phyloP scores from a whole-genome alignment of 2,113 vertebrate species.

The Mus pahari region DNA sequence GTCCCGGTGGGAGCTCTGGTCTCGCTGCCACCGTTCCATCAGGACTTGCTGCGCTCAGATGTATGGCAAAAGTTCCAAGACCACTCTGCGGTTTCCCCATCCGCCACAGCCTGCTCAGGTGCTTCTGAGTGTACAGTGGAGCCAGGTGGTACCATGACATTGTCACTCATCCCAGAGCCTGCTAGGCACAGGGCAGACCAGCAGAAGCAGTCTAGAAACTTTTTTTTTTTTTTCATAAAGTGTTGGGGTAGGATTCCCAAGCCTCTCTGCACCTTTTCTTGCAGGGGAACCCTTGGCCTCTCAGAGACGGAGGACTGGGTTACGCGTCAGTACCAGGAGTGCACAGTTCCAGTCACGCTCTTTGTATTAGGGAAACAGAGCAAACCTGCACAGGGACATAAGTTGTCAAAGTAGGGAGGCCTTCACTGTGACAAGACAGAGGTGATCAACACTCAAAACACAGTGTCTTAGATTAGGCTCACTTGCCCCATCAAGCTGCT shows the following conservation, averaged over 20 bases:
- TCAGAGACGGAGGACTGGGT: not conserved
- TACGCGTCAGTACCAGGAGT: not conserved
- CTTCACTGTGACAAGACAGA: accelerated
- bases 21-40: accelerated
- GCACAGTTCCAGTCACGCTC: not conserved
- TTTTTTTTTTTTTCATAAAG: not conserved
- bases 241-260: not conserved
- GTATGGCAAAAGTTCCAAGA: not conserved
- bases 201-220: not conserved
- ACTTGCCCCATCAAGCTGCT: not conserved
- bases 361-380: accelerated
- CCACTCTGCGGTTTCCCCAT: accelerated
- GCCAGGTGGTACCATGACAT: not conserved
- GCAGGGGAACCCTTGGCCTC: not conserved
- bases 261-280: not conserved
- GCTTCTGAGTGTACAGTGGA: not conserved
- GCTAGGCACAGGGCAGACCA: accelerated
- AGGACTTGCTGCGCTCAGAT: no score
- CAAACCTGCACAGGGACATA: accelerated
- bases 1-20: not conserved
- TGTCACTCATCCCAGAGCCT: accelerated
- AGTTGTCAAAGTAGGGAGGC: not conserved
- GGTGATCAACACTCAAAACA: accelerated
- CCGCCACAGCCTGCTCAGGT: not conserved
- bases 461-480: not conserved